Percentiles rank a stretch among this genome's conserved stretches.
These are phyloP conservation scores for Scomber japonicus DNA, from an alignment of 2,113 vertebrate genomes.

Conservation along the genomic window DNA sequence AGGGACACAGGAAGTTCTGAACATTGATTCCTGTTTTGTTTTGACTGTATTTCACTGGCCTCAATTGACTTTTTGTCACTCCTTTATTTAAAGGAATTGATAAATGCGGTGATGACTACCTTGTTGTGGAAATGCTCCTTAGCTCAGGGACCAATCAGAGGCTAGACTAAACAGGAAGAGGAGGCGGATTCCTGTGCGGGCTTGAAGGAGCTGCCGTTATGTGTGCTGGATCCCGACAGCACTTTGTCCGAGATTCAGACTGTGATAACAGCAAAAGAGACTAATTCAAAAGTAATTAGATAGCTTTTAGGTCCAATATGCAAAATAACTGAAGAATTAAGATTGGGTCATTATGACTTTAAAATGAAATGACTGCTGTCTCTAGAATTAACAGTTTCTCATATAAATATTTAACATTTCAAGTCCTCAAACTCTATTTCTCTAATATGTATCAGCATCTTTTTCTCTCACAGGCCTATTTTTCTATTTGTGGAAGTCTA, in stretches of 20 bases:
- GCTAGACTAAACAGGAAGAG: conserved; percentile 87
- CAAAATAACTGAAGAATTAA: too few relatives aligned
- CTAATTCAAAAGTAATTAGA: not conserved
- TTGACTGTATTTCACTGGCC: conserved; percentile 20
- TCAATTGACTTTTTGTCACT: not conserved
- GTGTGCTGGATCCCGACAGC: not conserved
- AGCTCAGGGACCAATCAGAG: conserved; percentile 72
- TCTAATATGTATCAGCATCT: not conserved
- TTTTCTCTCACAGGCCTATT: conserved; percentile 3
- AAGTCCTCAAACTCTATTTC: too few relatives aligned
- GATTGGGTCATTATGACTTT: too few relatives aligned
- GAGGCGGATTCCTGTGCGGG: conserved; percentile 79
- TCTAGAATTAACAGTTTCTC: too few relatives aligned
- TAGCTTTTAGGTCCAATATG: too few relatives aligned
- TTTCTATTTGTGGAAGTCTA: not conserved
- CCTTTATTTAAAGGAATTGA: conserved; percentile 26
- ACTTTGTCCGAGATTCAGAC: not conserved
- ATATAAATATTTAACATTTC: not conserved
- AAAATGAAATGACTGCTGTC: too few relatives aligned
- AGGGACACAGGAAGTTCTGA: not conserved
- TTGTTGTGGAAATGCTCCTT: conserved; percentile 60
- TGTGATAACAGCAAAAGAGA: not conserved
- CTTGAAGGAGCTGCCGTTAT: conserved; percentile 14
- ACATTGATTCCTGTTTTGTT: conserved; percentile 34
- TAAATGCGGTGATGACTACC: conserved; percentile 52